Evolutionary conservation across 1,140 invertebrate genomes (phyloP).

Genomic region (Mycetomoellerius zeteki): DNA sequence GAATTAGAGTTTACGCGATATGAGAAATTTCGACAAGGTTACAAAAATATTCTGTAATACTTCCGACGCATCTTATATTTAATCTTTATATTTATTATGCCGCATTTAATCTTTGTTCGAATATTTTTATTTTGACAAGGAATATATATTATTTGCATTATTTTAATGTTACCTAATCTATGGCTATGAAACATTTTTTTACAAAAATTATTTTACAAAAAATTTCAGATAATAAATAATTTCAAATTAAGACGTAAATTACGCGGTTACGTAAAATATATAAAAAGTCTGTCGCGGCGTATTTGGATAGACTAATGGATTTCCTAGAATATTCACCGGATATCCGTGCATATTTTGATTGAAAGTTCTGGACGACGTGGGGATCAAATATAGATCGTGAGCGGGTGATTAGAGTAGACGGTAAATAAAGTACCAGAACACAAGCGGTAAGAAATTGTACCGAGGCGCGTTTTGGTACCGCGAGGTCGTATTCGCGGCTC

Average conservation of each 20-base stretch:
- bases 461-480: not conserved
- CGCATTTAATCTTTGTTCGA: not conserved
- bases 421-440: constrained; percentile 26
- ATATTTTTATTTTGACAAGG: not conserved
- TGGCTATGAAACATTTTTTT: not conserved
- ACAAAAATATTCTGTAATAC: not conserved
- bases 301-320: not conserved
- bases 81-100: not conserved
- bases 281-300: not conserved
- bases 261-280: not conserved
- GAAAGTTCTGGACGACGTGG: not conserved
- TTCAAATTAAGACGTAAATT: too few species aligned
- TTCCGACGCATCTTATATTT: not conserved
- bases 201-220: not conserved
- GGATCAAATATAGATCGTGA: constrained; percentile 25
- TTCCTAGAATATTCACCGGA: constrained; percentile 28
- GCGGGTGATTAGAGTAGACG: not conserved
- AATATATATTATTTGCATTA: not conserved
- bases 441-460: not conserved
- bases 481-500: constrained; percentile 17
- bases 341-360: not conserved
- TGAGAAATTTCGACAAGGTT: not conserved
- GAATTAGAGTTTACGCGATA: not conserved
- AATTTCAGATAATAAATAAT: not conserved
- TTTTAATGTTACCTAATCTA: not conserved